These are phyloP conservation scores for Polydrusus cervinus DNA, from an alignment of 2,888 invertebrate genomes.

Conservation along the genomic window DNA sequence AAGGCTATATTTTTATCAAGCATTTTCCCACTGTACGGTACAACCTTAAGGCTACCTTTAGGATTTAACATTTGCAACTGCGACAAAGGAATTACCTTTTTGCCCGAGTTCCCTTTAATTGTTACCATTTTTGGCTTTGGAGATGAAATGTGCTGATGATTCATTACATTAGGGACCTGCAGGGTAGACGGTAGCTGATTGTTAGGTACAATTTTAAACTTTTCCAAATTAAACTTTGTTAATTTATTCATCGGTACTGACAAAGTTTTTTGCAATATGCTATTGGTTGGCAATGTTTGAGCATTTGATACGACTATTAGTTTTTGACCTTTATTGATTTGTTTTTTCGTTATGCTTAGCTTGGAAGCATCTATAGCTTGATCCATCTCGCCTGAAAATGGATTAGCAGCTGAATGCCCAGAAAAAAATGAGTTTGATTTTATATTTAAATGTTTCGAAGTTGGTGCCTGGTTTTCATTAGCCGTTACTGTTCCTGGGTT, in stretches of 20 bases:
- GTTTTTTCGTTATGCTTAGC: conserved; percentile 65
- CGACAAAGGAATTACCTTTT: conserved; percentile 68
- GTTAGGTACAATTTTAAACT: conserved; percentile 69
- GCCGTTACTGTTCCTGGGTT: conserved; percentile 59
- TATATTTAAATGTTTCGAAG: conserved; percentile 25
- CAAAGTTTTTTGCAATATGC: conserved; percentile 68
- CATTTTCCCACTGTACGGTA: conserved; percentile 67
- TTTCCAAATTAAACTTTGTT: conserved; percentile 69
- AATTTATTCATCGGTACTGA: conserved; percentile 69
- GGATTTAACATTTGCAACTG: conserved; percentile 69
- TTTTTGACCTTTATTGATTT: conserved; percentile 66
- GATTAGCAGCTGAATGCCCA: conserved; percentile 56
- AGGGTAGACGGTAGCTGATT: conserved; percentile 56
- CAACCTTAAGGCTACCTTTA: conserved; percentile 69
- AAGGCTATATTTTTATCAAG: conserved; percentile 64
- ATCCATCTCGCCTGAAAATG: conserved; percentile 57
- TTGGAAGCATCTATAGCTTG: conserved; percentile 58
- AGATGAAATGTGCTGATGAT: conserved; percentile 57
- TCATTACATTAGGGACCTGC: conserved; percentile 56
- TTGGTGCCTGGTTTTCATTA: conserved; percentile 64
- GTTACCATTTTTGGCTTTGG: conserved; percentile 69
- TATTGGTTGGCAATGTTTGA: conserved; percentile 67
- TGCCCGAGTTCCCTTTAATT: conserved; percentile 65
- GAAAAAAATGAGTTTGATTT: conserved; percentile 49
- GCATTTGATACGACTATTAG: conserved; percentile 70